Conservation (phyloP, 30 jellyfish, hydroid and myxozoan species). For the Aurelia sp. region DNA sequence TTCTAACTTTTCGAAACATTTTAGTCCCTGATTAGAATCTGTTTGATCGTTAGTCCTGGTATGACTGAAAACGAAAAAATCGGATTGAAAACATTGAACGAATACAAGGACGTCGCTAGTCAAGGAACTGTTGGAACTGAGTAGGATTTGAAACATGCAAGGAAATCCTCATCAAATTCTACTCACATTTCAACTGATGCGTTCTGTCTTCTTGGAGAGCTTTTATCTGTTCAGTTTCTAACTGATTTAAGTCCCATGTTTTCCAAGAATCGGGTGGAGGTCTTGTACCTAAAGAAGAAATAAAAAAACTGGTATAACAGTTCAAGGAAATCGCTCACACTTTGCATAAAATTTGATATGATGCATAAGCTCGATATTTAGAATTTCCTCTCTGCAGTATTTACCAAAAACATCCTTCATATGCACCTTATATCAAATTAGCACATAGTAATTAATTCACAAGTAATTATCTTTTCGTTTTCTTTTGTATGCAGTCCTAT, state of each 20-base stretch:
- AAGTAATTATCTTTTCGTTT: not conserved
- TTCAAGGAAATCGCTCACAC: too few relatives aligned
- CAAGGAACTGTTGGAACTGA: not conserved
- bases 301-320: too few relatives aligned
- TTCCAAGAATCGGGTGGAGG: conserved; percentile 62
- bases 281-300: conserved; percentile 20
- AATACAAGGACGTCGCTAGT: too few relatives aligned
- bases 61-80: too few relatives aligned
- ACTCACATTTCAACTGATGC: conserved; percentile 59
- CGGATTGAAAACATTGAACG: too few relatives aligned
- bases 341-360: not conserved
- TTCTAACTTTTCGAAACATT: too few relatives aligned
- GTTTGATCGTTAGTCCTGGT: too few relatives aligned
- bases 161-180: not conserved
- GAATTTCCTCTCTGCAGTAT: too few relatives aligned
- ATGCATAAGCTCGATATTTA: not conserved
- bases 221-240: conserved; percentile 48
- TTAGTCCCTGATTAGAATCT: too few relatives aligned
- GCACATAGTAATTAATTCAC: not conserved
- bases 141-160: not conserved
- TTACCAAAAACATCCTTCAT: too few relatives aligned
- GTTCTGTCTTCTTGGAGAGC: conserved; percentile 68
- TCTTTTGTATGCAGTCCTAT: not conserved
- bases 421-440: not conserved
- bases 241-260: conserved; percentile 45